Percentiles rank a stretch among this genome's conserved stretches.
Evolutionary conservation across 1,140 invertebrate species (phyloP).

Genomic region (silkworm (Bombyx mori)): DNA sequence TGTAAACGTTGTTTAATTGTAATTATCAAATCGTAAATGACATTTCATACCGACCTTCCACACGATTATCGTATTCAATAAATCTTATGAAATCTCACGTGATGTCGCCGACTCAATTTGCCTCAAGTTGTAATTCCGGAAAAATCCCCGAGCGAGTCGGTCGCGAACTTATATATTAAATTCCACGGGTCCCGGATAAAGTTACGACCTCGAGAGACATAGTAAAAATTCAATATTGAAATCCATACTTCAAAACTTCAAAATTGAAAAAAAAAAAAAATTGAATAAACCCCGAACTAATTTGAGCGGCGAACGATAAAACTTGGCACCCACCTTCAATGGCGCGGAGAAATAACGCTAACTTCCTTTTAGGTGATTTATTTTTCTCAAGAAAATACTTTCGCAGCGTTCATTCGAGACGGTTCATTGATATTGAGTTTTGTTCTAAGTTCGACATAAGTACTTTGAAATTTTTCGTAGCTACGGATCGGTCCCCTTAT

Average conservation of each 20-base stretch:
- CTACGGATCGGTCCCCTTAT: conserved; percentile 23
- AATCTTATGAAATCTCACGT: too few species aligned
- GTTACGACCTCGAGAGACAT: conserved; percentile 24
- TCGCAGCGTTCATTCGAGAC: conserved; percentile 37
- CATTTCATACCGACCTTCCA: too few species aligned
- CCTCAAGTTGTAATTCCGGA: conserved; percentile 3
- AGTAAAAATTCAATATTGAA: conserved; percentile 61
- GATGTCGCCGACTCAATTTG: neutral
- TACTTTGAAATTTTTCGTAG: conserved; percentile 42
- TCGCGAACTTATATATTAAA: conserved; percentile 23
- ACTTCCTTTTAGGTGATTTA: conserved; percentile 58
- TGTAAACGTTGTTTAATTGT: too few species aligned
- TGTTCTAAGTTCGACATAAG: conserved; percentile 44
- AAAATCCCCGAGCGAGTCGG: conserved; percentile 12
- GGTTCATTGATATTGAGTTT: conserved; percentile 60
- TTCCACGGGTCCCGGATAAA: conserved; percentile 16
- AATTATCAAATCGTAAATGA: too few species aligned
- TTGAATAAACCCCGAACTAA: conserved; percentile 33
- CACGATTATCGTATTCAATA: too few species aligned
- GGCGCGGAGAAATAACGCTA: conserved; percentile 41
- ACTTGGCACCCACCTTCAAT: conserved; percentile 42
- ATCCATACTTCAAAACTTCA: conserved; percentile 57
- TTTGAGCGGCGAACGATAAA: conserved; percentile 52
- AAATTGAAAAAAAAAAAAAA: conserved; percentile 31
- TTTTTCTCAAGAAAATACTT: conserved; percentile 55